These are phyloP conservation scores for Nyctalus aviator DNA, from an alignment of 2,797 vertebrate genomes.

Conservation along the genomic window DNA sequence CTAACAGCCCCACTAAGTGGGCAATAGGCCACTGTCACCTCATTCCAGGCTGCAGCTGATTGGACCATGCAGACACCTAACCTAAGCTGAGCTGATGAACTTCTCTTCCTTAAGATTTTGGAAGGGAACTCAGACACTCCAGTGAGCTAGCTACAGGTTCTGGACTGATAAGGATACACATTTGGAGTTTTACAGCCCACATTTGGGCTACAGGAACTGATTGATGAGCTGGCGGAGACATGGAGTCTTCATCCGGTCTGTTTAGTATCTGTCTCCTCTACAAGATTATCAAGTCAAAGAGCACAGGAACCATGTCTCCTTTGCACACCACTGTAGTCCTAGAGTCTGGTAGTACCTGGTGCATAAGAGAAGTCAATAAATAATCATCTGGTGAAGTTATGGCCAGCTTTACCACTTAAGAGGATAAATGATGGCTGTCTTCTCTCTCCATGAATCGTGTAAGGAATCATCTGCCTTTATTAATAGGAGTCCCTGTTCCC, in stretches of 20 bases:
- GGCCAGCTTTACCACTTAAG: constrained; percentile 9
- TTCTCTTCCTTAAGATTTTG: constrained; percentile 40
- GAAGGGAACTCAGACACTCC: background rate
- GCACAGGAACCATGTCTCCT: background rate
- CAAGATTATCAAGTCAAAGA: background rate
- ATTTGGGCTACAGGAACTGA: background rate
- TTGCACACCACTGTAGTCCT: background rate
- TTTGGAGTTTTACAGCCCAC: background rate
- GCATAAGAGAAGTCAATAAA: constrained; percentile 7
- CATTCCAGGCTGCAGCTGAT: background rate
- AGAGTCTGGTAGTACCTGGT: background rate
- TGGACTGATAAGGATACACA: background rate
- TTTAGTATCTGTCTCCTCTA: constrained; percentile 29
- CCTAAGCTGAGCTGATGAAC: constrained; percentile 6
- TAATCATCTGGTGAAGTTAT: constrained; percentile 3
- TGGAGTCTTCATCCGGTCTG: background rate
- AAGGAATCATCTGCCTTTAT: constrained; percentile 7
- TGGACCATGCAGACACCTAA: background rate
- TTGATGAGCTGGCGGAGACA: background rate
- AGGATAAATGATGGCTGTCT: constrained; percentile 21
- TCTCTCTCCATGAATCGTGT: constrained; percentile 34
- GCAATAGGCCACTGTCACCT: background rate
- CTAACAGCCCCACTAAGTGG: background rate
- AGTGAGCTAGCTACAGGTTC: constrained; percentile 10
- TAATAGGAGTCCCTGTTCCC: constrained; percentile 9